Base-by-base conservation (phyloP, 2,797 vertebrate species). In the Pagetopsis macropterus region DNA sequence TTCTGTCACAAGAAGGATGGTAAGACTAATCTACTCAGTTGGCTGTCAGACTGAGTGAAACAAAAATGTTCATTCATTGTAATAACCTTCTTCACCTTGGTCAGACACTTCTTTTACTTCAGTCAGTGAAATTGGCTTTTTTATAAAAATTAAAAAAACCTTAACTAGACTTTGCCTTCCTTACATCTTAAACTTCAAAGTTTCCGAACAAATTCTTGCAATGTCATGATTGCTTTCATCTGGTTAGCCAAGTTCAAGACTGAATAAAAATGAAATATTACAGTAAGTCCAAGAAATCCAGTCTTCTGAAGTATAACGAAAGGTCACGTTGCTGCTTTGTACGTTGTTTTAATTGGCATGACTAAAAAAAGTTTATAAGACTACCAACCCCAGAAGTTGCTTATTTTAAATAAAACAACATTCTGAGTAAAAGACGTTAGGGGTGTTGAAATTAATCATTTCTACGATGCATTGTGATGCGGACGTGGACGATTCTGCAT, bases 331-430 rank as follows among this genome's bases (percentile, higher is more conserved):
- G 44, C 44, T 50, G 33, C 37, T 65, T 9, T 64, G 60, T 2
- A 23, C 23, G 23, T 56, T 56, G n/a, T 31, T 57, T 45, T 46
- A 63, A 46, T 23, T 59, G 60, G 17, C 33, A 56, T 9, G 46
- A 40, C 15, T 54, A 4, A 46, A 15, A 48, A 59, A 52, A 54
- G 3, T 14, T 2, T 59, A 9, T 31, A 73, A 44, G 33, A 43
- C 15, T 37, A 1, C 12, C 5, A 10, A 40, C 27, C 19, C 0
- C 16, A 52, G 31, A 49, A 54, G 59, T 43, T 12, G 9, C 50
- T 45, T 40, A 3, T 40, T 65, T 33, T 13, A 50, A 63, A 31
- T 57, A 0, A 69, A 63, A n/a, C 16, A 12, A 6, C 3, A 33
- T 55, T 52, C 15, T n/a, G 33, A 23, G 40, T 3, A 23, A 61